Conservation (phyloP, 1,140 invertebrate species). For the Drosophila willistoni region DNA sequence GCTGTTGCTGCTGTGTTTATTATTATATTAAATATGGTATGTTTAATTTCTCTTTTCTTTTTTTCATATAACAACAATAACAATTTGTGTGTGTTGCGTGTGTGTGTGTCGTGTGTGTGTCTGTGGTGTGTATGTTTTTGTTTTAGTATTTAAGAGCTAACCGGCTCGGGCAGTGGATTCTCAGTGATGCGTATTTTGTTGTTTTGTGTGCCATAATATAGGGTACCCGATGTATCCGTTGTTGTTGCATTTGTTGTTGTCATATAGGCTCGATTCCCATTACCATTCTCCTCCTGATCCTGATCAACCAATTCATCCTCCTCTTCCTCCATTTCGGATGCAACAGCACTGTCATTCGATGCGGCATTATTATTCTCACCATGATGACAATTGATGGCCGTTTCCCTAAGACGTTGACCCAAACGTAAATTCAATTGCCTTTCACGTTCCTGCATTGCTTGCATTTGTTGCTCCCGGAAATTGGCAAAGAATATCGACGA, state of each 20-base stretch:
- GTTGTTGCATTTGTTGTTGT: conserved; percentile 55
- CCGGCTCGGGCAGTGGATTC: conserved; percentile 82
- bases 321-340: conserved; percentile 33
- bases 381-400: conserved; percentile 70
- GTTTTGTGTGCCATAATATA: conserved; percentile 70
- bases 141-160: conserved; percentile 67
- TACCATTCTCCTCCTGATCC: conserved; percentile 67
- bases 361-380: conserved; percentile 60
- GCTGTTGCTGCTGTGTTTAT: conserved; percentile 40
- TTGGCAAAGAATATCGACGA: conserved; percentile 82
- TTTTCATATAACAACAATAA: conserved; percentile 67
- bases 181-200: conserved; percentile 83
- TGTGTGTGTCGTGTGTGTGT: conserved; percentile 27
- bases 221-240: conserved; percentile 61
- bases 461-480: conserved; percentile 75
- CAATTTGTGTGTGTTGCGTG: conserved; percentile 57
- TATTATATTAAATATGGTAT: conserved; percentile 25
- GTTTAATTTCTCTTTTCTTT: conserved; percentile 23
- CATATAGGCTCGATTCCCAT: conserved; percentile 76
- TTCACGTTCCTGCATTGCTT: conserved; percentile 67
- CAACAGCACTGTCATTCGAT: conserved; percentile 27
- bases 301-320: conserved; percentile 34
- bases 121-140: conserved; percentile 29
- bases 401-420: conserved; percentile 73
- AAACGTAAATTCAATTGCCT: conserved; percentile 65